A percentile compares a stretch with the other conserved stretches of the same genome.
These are phyloP conservation scores for Neuroscelio doddi DNA, from an alignment of 2,888 invertebrate species.

Conservation along the genomic window DNA sequence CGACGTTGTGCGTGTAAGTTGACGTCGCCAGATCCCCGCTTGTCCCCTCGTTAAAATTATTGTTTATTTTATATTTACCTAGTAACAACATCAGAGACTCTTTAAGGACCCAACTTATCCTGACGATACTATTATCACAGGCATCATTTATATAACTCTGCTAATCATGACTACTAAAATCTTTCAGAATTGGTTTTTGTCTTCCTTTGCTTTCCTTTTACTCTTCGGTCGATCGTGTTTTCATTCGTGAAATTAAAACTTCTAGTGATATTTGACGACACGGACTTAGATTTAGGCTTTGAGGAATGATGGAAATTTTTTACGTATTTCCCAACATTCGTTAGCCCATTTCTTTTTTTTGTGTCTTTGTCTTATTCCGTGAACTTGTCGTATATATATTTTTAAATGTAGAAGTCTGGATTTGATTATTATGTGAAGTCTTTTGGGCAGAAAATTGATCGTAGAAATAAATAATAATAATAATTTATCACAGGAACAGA, in stretches of 20 bases:
- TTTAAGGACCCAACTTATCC: slow-evolving; percentile 80
- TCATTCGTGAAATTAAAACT: slow-evolving; percentile 62
- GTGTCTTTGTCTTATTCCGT: too few relatives aligned
- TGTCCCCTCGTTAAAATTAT: slow-evolving; percentile 37
- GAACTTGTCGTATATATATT: too few relatives aligned
- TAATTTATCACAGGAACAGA: too few relatives aligned
- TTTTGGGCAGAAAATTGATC: too few relatives aligned
- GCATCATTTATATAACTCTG: slow-evolving; percentile 75
- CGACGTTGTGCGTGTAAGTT: slow-evolving; percentile 14
- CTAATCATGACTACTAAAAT: slow-evolving; percentile 70
- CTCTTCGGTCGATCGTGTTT: slow-evolving; percentile 23
- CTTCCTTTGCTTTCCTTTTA: slow-evolving; percentile 39
- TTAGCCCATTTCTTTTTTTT: too few relatives aligned
- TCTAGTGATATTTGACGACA: slow-evolving; percentile 67
- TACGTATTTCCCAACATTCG: too few relatives aligned
- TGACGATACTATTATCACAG: slow-evolving; percentile 82
- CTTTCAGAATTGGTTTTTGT: slow-evolving; percentile 62
- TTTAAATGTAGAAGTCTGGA: too few relatives aligned
- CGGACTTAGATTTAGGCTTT: slow-evolving; percentile 62
- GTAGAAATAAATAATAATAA: too few relatives aligned
- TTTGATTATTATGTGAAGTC: too few relatives aligned
- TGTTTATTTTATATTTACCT: slow-evolving; percentile 66
- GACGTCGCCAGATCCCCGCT: slow-evolving; percentile 27
- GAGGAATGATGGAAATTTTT: too few relatives aligned
- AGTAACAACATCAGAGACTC: slow-evolving; percentile 75